phyloP scores from a whole-genome alignment of 1,140 invertebrate genomes.

The Babylonia areolata region DNA sequence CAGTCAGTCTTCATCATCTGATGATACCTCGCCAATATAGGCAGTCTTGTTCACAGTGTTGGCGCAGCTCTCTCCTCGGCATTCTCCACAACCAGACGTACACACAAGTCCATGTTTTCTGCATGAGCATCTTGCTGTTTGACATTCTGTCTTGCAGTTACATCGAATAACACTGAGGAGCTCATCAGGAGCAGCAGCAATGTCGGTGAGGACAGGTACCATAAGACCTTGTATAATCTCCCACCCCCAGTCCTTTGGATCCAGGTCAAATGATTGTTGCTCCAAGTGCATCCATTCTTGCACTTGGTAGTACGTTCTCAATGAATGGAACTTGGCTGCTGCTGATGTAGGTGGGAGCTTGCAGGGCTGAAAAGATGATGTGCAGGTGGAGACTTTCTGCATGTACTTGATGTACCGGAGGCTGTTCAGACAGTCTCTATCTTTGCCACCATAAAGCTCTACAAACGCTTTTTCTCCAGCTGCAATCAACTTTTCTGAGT shows the following conservation, averaged over 20 bases:
- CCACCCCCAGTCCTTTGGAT: slow-evolving; percentile 18
- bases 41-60: slow-evolving; percentile 10
- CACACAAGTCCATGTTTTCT: slow-evolving; percentile 39
- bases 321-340: slow-evolving; percentile 34
- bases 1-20: neutral
- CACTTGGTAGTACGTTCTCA: slow-evolving; percentile 34
- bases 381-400: slow-evolving; percentile 7
- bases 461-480: slow-evolving; percentile 17
- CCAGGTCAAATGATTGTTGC: neutral
- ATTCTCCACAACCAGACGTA: slow-evolving; percentile 11
- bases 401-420: neutral
- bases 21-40: neutral
- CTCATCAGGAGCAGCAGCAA: slow-evolving; percentile 32
- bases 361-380: neutral
- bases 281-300: slow-evolving; percentile 15
- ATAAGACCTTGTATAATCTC: neutral
- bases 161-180: slow-evolving; percentile 28
- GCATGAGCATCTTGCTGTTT: slow-evolving; percentile 29
- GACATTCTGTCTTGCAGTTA: slow-evolving; percentile 28
- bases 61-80: slow-evolving; percentile 35
- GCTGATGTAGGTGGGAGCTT: slow-evolving; percentile 29
- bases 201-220: slow-evolving; percentile 19
- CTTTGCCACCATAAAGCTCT: neutral
- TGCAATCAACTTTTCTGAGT: neutral
- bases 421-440: neutral